phyloP scores from a whole-genome alignment of 2,888 invertebrate species.

The Physocephala rufipes region DNA sequence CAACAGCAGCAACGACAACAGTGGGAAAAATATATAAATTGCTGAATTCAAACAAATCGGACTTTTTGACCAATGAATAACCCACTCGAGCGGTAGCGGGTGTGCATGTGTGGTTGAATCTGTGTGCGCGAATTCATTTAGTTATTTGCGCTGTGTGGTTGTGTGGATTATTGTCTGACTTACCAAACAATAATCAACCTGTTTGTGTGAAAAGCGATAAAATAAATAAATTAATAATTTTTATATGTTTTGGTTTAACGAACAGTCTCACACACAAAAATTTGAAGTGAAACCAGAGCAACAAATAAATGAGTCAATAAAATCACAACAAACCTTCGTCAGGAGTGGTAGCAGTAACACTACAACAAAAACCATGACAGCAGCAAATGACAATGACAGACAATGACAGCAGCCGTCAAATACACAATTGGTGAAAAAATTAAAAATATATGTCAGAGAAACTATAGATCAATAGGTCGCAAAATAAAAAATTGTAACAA shows the following conservation, averaged over 20 bases:
- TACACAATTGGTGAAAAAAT: neutral
- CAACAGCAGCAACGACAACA: constrained; percentile 55
- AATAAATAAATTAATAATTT: constrained; percentile 7
- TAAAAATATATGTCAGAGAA: constrained; percentile 6
- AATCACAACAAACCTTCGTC: no score
- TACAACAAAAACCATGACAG: constrained; percentile 9
- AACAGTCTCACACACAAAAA: neutral
- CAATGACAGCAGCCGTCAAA: no score
- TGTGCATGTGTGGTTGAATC: neutral
- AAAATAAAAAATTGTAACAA: no score
- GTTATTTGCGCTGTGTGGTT: neutral
- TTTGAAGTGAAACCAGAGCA: neutral
- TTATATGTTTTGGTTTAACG: constrained; percentile 7
- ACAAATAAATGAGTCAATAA: constrained; percentile 27
- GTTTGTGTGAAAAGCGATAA: neutral
- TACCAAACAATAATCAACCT: constrained; percentile 1
- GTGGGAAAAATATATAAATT: neutral
- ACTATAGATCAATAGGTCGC: constrained; percentile 7
- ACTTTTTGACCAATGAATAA: no score
- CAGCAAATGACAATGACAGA: neutral
- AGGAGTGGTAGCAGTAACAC: constrained; percentile 8
- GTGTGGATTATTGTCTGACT: no score
- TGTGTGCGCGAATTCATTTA: neutral
- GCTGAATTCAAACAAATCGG: neutral
- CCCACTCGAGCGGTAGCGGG: neutral